Evolutionary conservation across 1,140 invertebrate species (phyloP).

Genomic region (Nasonia longicornis): DNA sequence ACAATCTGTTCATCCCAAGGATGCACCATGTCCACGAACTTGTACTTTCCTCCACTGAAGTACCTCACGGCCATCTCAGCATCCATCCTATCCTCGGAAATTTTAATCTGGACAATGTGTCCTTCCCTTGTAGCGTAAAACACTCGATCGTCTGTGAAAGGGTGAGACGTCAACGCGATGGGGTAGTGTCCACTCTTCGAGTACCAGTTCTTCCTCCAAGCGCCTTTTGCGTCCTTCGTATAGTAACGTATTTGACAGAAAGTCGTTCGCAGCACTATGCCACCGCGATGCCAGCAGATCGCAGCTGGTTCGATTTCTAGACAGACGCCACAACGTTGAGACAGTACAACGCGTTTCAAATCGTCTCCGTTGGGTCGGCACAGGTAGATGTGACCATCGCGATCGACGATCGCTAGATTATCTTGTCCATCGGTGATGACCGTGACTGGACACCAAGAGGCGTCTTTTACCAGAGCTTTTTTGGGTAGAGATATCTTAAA

Average conservation of each 20-base stretch:
- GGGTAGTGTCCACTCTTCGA: slow-evolving; percentile 52
- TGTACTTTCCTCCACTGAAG: slow-evolving; percentile 51
- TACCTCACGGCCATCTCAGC: slow-evolving; percentile 42
- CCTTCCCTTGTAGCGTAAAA: slow-evolving; percentile 61
- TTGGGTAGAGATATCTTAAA: slow-evolving; percentile 54
- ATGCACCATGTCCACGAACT: slow-evolving; percentile 57
- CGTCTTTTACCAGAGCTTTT: slow-evolving; percentile 41
- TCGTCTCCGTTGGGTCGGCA: slow-evolving; percentile 53
- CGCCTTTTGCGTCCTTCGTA: slow-evolving; percentile 32
- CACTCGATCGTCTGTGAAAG: slow-evolving; percentile 50
- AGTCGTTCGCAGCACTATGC: slow-evolving; percentile 60
- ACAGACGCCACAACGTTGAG: slow-evolving; percentile 53
- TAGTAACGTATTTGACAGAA: slow-evolving; percentile 62
- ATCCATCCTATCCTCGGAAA: slow-evolving; percentile 5
- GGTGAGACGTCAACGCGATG: slow-evolving; percentile 49
- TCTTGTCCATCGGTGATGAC: neutral
- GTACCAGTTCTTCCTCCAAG: slow-evolving; percentile 55
- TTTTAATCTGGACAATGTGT: slow-evolving; percentile 54
- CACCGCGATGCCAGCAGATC: slow-evolving; percentile 57
- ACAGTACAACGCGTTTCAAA: slow-evolving; percentile 52
- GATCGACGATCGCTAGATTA: slow-evolving; percentile 58
- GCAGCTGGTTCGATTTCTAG: slow-evolving; percentile 49
- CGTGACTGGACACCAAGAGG: slow-evolving; percentile 56
- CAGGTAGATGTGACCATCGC: slow-evolving; percentile 57
- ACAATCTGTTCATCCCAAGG: slow-evolving; percentile 61